phyloP scores from a whole-genome alignment of 2,888 invertebrate species.

The Hypomecis atomaria region DNA sequence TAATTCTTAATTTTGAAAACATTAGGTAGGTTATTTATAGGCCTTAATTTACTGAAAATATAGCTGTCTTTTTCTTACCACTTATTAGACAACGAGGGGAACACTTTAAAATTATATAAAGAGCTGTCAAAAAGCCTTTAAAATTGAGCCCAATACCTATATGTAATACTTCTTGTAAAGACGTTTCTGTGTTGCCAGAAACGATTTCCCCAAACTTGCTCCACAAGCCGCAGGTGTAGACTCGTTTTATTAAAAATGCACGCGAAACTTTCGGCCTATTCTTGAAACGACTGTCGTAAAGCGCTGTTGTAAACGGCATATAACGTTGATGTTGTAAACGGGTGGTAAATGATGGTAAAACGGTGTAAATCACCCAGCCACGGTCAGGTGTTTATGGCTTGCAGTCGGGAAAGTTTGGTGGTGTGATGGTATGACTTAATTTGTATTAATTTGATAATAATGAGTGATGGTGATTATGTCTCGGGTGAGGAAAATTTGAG shows the following conservation, averaged over 20 bases:
- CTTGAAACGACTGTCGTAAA: constrained; percentile 40
- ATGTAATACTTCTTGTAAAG: not conserved
- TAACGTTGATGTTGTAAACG: constrained; percentile 41
- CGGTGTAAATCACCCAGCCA: constrained; percentile 37
- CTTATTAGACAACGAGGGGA: too few species aligned
- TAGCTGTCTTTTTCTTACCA: too few species aligned
- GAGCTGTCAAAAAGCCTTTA: not conserved
- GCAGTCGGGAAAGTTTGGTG: constrained; percentile 36
- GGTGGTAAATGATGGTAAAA: constrained; percentile 27
- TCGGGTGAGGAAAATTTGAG: not conserved
- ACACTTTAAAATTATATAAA: too few species aligned
- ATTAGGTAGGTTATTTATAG: too few species aligned
- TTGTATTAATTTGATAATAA: constrained; percentile 25
- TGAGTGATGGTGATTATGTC: not conserved
- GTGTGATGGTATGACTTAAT: constrained; percentile 36
- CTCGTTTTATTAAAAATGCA: constrained; percentile 64
- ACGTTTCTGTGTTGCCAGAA: constrained; percentile 15
- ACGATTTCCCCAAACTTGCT: constrained; percentile 4
- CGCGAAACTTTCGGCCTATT: constrained; percentile 40
- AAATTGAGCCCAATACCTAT: not conserved
- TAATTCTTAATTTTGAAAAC: too few species aligned
- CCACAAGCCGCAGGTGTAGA: constrained; percentile 58
- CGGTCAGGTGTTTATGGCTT: constrained; percentile 41
- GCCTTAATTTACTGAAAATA: too few species aligned
- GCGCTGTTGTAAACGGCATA: constrained; percentile 21